Evolutionary conservation across 2,797 vertebrate genomes (phyloP).

Genomic region (Thalassophryne amazonica): DNA sequence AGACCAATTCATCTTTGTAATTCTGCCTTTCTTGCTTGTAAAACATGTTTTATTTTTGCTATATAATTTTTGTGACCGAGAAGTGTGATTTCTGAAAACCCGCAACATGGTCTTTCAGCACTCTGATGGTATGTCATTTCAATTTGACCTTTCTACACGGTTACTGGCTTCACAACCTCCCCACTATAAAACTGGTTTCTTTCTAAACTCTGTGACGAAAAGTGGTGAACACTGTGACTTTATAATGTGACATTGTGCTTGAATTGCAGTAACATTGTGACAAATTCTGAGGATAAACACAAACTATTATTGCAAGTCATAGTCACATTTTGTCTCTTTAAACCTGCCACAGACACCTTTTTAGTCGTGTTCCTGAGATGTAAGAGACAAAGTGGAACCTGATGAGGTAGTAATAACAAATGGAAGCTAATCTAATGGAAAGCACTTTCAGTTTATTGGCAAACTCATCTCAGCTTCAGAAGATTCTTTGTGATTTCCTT

Average conservation of each 20-base stretch:
- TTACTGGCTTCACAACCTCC: not conserved
- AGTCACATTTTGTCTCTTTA: constrained; percentile 16
- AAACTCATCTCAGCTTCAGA: constrained; percentile 23
- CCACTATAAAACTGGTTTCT: not conserved
- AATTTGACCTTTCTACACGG: not conserved
- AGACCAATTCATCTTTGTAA: too few species aligned
- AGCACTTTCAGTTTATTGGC: constrained; percentile 26
- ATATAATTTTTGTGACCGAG: too few species aligned
- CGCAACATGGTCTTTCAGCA: too few species aligned
- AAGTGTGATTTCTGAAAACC: too few species aligned
- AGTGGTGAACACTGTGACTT: constrained; percentile 8
- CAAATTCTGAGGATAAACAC: constrained; percentile 9
- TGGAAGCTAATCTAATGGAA: constrained; percentile 9
- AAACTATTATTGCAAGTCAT: constrained; percentile 34
- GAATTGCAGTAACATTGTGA: constrained; percentile 14
- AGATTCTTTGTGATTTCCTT: constrained; percentile 9
- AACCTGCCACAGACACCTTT: constrained; percentile 26
- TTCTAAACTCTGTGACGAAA: constrained; percentile 18
- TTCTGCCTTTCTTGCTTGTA: too few species aligned
- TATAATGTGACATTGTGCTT: constrained; percentile 13
- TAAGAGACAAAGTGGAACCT: constrained; percentile 19
- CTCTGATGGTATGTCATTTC: too few species aligned
- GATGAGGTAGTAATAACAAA: constrained; percentile 19
- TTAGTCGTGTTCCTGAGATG: constrained; percentile 25
- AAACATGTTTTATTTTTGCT: too few species aligned